Percentiles rank a stretch among this genome's conserved stretches.
Evolutionary conservation across 2,113 vertebrate species (phyloP).

Genomic region (Callorhinus ursinus): DNA sequence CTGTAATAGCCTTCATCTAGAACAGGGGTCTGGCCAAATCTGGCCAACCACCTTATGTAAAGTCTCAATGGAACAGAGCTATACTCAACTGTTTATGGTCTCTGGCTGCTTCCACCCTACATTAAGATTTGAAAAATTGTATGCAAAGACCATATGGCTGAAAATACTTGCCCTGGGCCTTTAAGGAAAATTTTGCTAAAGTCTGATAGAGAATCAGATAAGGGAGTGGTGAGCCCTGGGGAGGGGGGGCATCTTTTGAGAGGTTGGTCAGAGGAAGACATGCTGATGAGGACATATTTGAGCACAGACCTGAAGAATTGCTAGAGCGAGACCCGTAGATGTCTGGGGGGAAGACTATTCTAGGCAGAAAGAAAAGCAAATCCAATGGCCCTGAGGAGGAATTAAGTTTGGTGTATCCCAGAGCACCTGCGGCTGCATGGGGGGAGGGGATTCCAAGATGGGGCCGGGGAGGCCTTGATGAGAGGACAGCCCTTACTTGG

Average conservation of each 20-base stretch:
- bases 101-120: not conserved
- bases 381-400: not conserved
- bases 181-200: not conserved
- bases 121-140: not conserved
- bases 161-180: not conserved
- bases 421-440: not conserved
- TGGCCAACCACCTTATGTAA: not conserved
- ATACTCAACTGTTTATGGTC: not conserved
- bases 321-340: not conserved
- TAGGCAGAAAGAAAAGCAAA: not conserved
- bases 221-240: not conserved
- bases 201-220: not conserved
- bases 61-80: not conserved
- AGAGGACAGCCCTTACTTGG: not conserved
- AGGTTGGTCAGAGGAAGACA: not conserved
- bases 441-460: not conserved
- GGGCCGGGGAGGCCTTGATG: rapidly evolving
- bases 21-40: not conserved
- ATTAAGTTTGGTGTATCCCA: not conserved
- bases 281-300: not conserved
- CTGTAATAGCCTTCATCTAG: not conserved
- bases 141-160: not conserved
- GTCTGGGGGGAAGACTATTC: not conserved
- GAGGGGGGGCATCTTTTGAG: not conserved
- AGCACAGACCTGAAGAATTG: not conserved